Evolutionary conservation across 92 coral and sea anemone species (phyloP).

Genomic region (Zoanthus solanderi): DNA sequence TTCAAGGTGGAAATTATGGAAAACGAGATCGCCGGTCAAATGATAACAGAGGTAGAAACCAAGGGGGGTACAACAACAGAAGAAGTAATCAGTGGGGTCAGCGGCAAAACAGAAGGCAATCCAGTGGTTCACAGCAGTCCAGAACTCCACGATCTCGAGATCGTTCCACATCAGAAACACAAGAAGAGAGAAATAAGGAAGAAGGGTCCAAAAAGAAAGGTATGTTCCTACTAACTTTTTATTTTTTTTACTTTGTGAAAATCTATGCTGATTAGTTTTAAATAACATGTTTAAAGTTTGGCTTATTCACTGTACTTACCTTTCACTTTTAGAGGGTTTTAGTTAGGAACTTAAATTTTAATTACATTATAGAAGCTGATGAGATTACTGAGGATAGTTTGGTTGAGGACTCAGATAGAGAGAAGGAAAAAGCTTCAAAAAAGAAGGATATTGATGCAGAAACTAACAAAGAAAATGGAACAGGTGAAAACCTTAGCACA

Average conservation of each 20-base stretch:
- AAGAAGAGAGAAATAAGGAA: conserved; percentile 12
- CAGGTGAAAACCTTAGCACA: not conserved
- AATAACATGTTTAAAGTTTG: no score
- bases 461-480: conserved; percentile 31
- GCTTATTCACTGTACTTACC: no score
- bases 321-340: not conserved
- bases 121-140: conserved; percentile 15
- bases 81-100: conserved; percentile 42
- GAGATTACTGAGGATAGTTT: not conserved
- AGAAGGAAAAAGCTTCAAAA: not conserved
- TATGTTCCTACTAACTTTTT: not conserved
- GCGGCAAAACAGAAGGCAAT: conserved; percentile 39
- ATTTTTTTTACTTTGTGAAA: not conserved
- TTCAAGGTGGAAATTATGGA: conserved; percentile 36
- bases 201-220: conserved; percentile 1
- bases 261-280: not conserved
- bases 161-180: conserved; percentile 20
- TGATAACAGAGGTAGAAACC: conserved; percentile 65
- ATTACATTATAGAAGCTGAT: not conserved
- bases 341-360: not conserved
- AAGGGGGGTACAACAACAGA: conserved; percentile 37
- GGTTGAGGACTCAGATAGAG: not conserved
- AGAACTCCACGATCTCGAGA: not conserved
- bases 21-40: conserved; percentile 37
- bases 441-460: conserved; percentile 33